A percentile compares a stretch with the other conserved stretches of the same genome.
Conservation (phyloP, 2,113 vertebrate species). For the Neopipo cinnamomea region DNA sequence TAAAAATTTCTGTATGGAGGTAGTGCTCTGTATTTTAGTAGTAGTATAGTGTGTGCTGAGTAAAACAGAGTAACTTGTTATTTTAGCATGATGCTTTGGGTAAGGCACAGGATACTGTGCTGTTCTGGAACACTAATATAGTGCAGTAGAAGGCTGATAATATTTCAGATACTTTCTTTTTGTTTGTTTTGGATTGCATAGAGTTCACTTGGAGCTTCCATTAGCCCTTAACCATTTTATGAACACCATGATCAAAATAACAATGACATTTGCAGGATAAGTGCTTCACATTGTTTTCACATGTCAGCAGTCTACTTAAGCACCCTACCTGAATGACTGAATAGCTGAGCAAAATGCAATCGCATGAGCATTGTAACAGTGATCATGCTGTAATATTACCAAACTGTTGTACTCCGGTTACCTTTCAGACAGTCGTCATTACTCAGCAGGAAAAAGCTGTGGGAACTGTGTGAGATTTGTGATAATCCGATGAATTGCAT, state of each 20-base stretch:
- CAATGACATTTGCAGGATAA: slow-evolving; percentile 44
- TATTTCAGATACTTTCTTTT: slow-evolving; percentile 21
- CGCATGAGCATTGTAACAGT: slow-evolving; percentile 21
- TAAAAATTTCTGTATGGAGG: not conserved
- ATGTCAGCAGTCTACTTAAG: slow-evolving; percentile 51
- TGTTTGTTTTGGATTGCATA: slow-evolving; percentile 16
- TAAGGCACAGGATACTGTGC: slow-evolving; percentile 3
- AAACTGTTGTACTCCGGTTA: slow-evolving; percentile 41
- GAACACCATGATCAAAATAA: slow-evolving; percentile 42
- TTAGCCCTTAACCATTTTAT: slow-evolving; percentile 26
- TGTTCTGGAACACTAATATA: not conserved
- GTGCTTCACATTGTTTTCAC: slow-evolving; percentile 38
- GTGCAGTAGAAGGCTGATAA: slow-evolving; percentile 1
- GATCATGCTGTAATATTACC: slow-evolving; percentile 46
- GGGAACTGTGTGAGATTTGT: not conserved
- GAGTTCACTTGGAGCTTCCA: slow-evolving; percentile 42
- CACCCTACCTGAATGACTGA: slow-evolving; percentile 60
- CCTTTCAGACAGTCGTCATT: slow-evolving; percentile 58
- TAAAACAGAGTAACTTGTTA: slow-evolving; percentile 45
- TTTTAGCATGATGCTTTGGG: slow-evolving; percentile 14
- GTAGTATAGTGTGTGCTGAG: not conserved
- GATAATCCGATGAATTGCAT: slow-evolving; percentile 37
- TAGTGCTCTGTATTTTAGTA: slow-evolving; percentile 24
- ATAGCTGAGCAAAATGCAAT: slow-evolving; percentile 62
- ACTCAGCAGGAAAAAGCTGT: slow-evolving; percentile 29